These are phyloP conservation scores for Eufriesea mexicana DNA, from an alignment of 1,140 invertebrate genomes.

Conservation along the genomic window DNA sequence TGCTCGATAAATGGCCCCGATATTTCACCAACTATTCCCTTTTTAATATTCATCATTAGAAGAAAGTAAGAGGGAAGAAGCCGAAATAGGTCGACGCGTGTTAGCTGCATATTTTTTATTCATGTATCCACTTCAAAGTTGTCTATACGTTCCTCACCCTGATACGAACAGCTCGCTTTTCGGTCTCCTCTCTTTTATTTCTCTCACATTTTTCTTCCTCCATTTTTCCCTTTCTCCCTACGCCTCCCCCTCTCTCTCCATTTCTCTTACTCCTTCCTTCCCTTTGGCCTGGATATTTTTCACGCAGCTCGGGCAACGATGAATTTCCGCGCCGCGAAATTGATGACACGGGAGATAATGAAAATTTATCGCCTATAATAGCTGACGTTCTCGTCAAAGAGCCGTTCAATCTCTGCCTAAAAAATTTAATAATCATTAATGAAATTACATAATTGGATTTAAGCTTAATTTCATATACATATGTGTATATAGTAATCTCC, in stretches of 20 bases:
- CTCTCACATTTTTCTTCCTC: constrained; percentile 12
- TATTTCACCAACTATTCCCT: constrained; percentile 11
- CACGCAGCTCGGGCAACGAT: background rate
- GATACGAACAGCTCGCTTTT: constrained; percentile 4
- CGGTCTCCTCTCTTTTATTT: constrained; percentile 3
- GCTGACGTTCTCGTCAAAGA: background rate
- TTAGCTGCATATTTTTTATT: constrained; percentile 35
- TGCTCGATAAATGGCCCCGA: background rate
- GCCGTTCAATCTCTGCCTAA: background rate
- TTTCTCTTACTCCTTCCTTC: background rate
- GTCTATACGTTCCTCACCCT: constrained; percentile 15
- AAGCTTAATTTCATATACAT: background rate
- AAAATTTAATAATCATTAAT: background rate
- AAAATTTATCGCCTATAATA: background rate
- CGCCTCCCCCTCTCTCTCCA: too few species aligned
- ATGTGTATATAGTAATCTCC: background rate
- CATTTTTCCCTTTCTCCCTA: background rate
- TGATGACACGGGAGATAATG: constrained; percentile 23
- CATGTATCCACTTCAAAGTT: constrained; percentile 29
- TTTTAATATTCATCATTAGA: constrained; percentile 32
- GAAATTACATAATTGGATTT: background rate
- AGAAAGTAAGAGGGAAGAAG: background rate
- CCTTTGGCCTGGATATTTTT: constrained; percentile 9
- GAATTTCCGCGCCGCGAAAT: constrained; percentile 22
- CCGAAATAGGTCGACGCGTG: constrained; percentile 31